Percentiles rank a stretch among this genome's conserved stretches.
phyloP scores from a whole-genome alignment of 2,113 vertebrate genomes.

The Polypterus senegalus region DNA sequence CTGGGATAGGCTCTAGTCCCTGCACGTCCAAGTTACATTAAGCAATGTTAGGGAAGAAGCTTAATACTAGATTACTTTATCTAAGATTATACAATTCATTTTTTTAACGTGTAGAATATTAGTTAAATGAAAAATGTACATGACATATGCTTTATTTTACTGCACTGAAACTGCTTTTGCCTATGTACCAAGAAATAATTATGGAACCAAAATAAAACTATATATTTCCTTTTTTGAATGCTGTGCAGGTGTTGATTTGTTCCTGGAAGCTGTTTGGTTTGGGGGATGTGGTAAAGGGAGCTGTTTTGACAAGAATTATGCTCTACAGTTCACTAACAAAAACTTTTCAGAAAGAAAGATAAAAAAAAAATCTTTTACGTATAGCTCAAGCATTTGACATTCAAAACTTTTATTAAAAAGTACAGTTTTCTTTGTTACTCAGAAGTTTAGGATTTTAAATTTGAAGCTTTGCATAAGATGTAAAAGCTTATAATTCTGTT shows the following conservation, averaged over 20 bases:
- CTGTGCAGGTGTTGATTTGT: constrained; percentile 18
- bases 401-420: constrained; percentile 26
- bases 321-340: not conserved
- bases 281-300: not conserved
- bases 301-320: constrained; percentile 11
- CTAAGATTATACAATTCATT: too few species aligned
- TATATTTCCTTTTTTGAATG: constrained; percentile 22
- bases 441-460: constrained; percentile 26
- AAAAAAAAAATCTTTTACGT: constrained; percentile 31
- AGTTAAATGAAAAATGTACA: too few species aligned
- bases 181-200: too few species aligned
- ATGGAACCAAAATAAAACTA: constrained; percentile 2
- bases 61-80: too few species aligned
- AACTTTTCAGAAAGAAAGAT: constrained; percentile 21
- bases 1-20: too few species aligned
- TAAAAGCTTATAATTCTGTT: constrained; percentile 28
- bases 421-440: constrained; percentile 28
- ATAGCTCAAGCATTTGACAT: constrained; percentile 37
- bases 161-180: too few species aligned
- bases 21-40: too few species aligned
- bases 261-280: constrained; percentile 13
- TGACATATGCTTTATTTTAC: too few species aligned
- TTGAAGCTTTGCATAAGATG: constrained; percentile 33
- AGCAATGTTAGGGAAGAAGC: too few species aligned
- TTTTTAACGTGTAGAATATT: too few species aligned